These are phyloP conservation scores for Sebastes ruberrimus DNA, from an alignment of 2,797 vertebrate species.

Conservation along the genomic window DNA sequence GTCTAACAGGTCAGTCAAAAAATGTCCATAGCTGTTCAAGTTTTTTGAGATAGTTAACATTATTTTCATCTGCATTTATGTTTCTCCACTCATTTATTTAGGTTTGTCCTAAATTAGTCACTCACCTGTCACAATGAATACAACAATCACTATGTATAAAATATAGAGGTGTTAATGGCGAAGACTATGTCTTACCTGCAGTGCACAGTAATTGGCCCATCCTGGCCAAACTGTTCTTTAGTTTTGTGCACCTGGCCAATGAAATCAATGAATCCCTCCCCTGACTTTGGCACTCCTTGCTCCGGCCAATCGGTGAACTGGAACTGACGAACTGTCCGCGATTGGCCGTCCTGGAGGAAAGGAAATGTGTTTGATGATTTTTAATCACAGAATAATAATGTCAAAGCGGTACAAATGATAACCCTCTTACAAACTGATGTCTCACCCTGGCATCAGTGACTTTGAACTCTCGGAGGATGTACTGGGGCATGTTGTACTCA, in stretches of 20 bases:
- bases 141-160: not conserved
- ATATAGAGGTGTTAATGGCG: not conserved
- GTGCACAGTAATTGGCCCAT: conserved; percentile 97
- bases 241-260: conserved; percentile 99
- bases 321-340: conserved; percentile 97
- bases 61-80: not conserved
- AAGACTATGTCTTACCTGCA: conserved; percentile 89
- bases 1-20: not conserved
- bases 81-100: not conserved
- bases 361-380: not conserved
- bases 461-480: conserved; percentile 98
- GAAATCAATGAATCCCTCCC: conserved; percentile 99
- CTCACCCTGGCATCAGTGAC: conserved; percentile 98
- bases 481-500: conserved; percentile 99
- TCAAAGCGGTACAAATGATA: not conserved
- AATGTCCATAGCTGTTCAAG: too few relatives aligned
- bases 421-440: not conserved
- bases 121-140: not conserved
- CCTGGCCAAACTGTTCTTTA: conserved; percentile 99
- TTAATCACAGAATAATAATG: not conserved
- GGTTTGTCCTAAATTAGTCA: accelerated
- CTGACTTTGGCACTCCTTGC: conserved; percentile 99
- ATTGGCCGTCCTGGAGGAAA: conserved; percentile 93
- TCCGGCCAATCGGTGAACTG: conserved; percentile 99
- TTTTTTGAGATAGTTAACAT: not conserved